Evolutionary conservation across 2,888 invertebrate genomes (phyloP), one percentile per base, ranked within the genome.

Genomic region (Stenolophus ochropezus): DNA sequence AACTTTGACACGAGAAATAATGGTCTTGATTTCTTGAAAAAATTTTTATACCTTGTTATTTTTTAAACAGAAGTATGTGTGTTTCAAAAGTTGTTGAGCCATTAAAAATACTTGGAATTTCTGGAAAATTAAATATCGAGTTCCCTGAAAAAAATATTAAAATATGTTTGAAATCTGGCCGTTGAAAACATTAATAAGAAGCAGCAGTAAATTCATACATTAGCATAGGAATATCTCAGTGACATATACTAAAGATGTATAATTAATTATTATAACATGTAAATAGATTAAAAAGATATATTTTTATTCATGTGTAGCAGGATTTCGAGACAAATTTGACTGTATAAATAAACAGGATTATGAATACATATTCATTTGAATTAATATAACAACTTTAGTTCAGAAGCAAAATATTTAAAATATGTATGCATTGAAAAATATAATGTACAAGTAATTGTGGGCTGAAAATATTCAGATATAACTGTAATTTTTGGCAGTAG

Each of bases 1-100:
- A 65, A 65, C 61, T 65, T 25, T 65, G 61, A 65, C 61, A 65
- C 61, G n/a, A 25, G 25, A 65, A 65, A 27, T 65, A 65, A 65
- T 65, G 61, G 23, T 27, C 61, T 23, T 65, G 61, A 65, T 65
- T 65, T 65, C 27, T 14, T 6, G 61, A 65, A 65, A 65, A 65
- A 27, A 65, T 14, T 27, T 27, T n/a, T 65, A 65, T 23, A 21
- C 11, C 56, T 56, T 56, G 56, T 56, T 21, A 20, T 20, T 18
- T 21, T n/a, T 56, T 20, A 23, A 21, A 21, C 20, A 56, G 56
- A 21, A 56, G 21, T 56, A 56, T 21, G 21, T 56, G 21, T 20
- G 20, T 56, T 56, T 56, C 21, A 20, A 56, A 21, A 20, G 56
- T 56, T 56, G 56, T 56, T 21, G 11, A 20, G n/a, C 56, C 21